Percentiles rank a stretch among this genome's conserved stretches.
phyloP scores from a whole-genome alignment of 1,140 invertebrate species.

The Vanessa tameamea region DNA sequence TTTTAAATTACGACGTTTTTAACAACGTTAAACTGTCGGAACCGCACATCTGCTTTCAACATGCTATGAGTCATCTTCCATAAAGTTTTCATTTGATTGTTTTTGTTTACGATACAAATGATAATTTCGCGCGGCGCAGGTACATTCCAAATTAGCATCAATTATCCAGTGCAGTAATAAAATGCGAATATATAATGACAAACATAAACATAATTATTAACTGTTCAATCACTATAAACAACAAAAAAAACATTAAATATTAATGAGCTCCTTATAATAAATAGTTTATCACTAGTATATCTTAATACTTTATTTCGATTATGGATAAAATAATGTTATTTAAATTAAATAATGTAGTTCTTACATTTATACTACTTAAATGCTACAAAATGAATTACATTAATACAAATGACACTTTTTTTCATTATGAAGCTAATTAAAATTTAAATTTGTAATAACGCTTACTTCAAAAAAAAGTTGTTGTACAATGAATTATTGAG shows the following conservation, averaged over 20 bases:
- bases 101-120: slow-evolving; percentile 40
- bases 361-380: no score
- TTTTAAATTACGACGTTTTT: slow-evolving; percentile 20
- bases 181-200: background rate
- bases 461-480: no score
- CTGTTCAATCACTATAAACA: background rate
- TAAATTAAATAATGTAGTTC: background rate
- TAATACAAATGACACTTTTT: no score
- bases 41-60: slow-evolving; percentile 36
- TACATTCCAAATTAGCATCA: slow-evolving; percentile 18
- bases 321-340: background rate
- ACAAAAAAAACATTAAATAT: slow-evolving; percentile 11
- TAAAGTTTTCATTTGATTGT: slow-evolving; percentile 40
- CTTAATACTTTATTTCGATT: slow-evolving; percentile 24
- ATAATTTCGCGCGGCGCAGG: slow-evolving; percentile 21
- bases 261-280: slow-evolving; percentile 16
- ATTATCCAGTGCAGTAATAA: background rate
- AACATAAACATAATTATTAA: background rate
- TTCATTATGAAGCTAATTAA: no score
- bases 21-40: slow-evolving; percentile 16
- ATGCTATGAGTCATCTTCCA: slow-evolving; percentile 39
- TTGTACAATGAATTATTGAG: no score
- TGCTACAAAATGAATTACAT: no score
- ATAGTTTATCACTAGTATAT: slow-evolving; percentile 17
- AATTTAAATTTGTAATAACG: no score